Percentiles rank a stretch among this genome's conserved stretches.
Evolutionary conservation across 2,888 invertebrate species (phyloP).

Genomic region (Melieria crassipennis): DNA sequence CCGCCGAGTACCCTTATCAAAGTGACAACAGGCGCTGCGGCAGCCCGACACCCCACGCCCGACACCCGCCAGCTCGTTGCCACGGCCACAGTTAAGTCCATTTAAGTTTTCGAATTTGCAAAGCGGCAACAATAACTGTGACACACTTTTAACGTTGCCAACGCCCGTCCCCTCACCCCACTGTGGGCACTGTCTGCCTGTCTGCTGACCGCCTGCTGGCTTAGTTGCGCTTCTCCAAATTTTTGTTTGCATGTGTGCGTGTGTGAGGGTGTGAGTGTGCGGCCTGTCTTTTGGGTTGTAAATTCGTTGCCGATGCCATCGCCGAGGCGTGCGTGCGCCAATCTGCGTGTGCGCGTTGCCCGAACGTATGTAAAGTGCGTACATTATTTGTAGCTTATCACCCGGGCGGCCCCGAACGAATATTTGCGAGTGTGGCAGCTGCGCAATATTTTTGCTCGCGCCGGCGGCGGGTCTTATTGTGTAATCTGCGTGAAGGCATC

Average conservation of each 20-base stretch:
- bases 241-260: neutral
- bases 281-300: neutral
- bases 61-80: too few relatives aligned
- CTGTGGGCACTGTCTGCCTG: too few relatives aligned
- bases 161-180: too few relatives aligned
- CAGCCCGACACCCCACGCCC: too few relatives aligned
- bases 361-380: slow-evolving; percentile 13
- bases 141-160: too few relatives aligned
- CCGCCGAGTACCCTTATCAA: slow-evolving; percentile 15
- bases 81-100: neutral
- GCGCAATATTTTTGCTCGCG: neutral
- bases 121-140: too few relatives aligned
- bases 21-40: slow-evolving; percentile 13
- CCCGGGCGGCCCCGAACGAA: slow-evolving; percentile 15
- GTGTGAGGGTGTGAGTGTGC: neutral
- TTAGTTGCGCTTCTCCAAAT: neutral
- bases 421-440: neutral
- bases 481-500: slow-evolving; percentile 5
- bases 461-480: neutral
- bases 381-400: slow-evolving; percentile 38
- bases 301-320: slow-evolving; percentile 12
- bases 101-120: slow-evolving; percentile 3
- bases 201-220: too few relatives aligned
- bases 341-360: too few relatives aligned
- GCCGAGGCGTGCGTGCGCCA: slow-evolving; percentile 6